phyloP scores from a whole-genome alignment of 2,113 vertebrate species.

The Thalassoma bifasciatum region DNA sequence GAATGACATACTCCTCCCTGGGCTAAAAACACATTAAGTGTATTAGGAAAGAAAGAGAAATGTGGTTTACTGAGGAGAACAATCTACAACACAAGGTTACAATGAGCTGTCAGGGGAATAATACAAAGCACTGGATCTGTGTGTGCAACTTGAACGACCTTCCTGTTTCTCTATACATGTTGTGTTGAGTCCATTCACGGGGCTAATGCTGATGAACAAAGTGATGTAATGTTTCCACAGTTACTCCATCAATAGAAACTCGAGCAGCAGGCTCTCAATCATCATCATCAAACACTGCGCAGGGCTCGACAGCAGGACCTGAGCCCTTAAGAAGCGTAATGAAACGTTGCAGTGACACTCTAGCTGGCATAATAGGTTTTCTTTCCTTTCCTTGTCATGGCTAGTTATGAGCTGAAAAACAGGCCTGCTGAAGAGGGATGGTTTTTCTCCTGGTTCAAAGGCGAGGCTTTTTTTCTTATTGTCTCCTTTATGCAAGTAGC shows the following conservation, averaged over 20 bases:
- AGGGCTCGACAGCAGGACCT: conserved; percentile 19
- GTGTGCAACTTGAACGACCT: not conserved
- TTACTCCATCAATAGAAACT: not conserved
- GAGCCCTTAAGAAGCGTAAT: conserved; percentile 40
- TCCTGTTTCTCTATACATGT: not conserved
- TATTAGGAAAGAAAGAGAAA: not conserved
- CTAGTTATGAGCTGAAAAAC: conserved; percentile 53
- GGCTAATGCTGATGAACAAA: not conserved
- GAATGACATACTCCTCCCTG: conserved; percentile 10
- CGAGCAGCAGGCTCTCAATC: not conserved
- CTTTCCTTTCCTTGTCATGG: conserved; percentile 26
- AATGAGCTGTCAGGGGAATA: not conserved
- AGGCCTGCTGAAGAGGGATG: conserved; percentile 27
- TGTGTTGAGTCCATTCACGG: not conserved
- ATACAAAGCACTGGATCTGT: not conserved
- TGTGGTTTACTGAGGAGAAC: conserved; percentile 1
- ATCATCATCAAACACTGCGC: conserved; percentile 3
- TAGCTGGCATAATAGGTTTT: conserved; percentile 26
- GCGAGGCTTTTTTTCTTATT: conserved; percentile 16
- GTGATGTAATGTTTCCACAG: not conserved
- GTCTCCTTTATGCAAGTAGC: conserved; percentile 4
- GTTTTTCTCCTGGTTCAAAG: conserved; percentile 31
- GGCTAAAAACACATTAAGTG: conserved; percentile 17
- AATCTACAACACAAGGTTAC: not conserved
- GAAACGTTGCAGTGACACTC: conserved; percentile 42